phyloP scores from a whole-genome alignment of 2,113 vertebrate genomes.

The Sander vitreus region DNA sequence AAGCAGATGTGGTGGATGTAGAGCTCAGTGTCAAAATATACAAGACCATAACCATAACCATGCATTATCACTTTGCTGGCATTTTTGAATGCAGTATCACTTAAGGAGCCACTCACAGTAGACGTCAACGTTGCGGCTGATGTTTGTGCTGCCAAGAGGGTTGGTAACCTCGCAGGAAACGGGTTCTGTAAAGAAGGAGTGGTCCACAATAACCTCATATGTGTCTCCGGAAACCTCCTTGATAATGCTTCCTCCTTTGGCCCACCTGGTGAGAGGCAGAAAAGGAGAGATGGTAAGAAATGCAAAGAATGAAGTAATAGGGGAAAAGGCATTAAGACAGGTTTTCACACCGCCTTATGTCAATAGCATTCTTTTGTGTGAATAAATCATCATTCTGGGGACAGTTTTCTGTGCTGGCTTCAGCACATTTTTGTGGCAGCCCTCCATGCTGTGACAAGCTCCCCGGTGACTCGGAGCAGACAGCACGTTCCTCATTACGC shows the following conservation, averaged over 20 bases:
- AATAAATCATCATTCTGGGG: constrained; percentile 80
- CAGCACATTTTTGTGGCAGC: constrained; percentile 78
- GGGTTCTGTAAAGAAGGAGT: constrained; percentile 95
- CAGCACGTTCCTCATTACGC: constrained; percentile 76
- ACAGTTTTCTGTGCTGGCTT: constrained; percentile 76
- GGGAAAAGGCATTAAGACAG: constrained; percentile 41
- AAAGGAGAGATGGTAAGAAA: constrained; percentile 33
- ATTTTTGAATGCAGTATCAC: neutral
- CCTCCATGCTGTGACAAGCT: constrained; percentile 73
- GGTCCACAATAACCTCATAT: constrained; percentile 94
- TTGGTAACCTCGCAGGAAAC: constrained; percentile 99
- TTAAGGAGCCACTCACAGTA: constrained; percentile 90
- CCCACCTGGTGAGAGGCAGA: constrained; percentile 88
- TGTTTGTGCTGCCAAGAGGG: constrained; percentile 94
- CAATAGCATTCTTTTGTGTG: constrained; percentile 66
- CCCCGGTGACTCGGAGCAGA: constrained; percentile 70
- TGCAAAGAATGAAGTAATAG: constrained; percentile 19
- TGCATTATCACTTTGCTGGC: constrained; percentile 12
- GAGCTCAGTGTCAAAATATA: constrained; percentile 23
- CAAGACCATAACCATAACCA: neutral
- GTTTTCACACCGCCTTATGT: constrained; percentile 58
- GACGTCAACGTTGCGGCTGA: constrained; percentile 96
- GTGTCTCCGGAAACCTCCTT: constrained; percentile 93
- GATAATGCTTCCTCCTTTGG: constrained; percentile 94
- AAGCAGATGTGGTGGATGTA: constrained; percentile 1